phyloP scores from a whole-genome alignment of 2,113 vertebrate genomes.

The Hyperoodon ampullatus region DNA sequence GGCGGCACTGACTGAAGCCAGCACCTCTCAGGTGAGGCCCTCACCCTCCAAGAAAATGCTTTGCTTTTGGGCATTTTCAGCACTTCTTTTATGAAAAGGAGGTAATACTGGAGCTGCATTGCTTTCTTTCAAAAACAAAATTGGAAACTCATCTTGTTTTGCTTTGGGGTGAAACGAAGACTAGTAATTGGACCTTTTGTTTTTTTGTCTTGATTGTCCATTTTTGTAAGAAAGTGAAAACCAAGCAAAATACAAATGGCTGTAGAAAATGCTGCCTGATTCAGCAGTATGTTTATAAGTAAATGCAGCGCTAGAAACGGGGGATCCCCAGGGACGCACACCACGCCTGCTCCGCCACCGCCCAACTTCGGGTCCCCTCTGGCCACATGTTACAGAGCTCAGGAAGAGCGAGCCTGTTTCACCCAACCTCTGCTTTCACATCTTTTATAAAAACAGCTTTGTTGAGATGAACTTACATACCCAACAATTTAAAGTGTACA shows the following conservation, averaged over 20 bases:
- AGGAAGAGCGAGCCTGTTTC: background rate
- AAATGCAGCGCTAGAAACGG: constrained; percentile 18
- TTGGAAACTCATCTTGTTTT: constrained; percentile 40
- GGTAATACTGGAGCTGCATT: background rate
- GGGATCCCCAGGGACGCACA: background rate
- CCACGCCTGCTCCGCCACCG: background rate
- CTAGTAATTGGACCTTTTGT: constrained; percentile 32
- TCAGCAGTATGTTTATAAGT: constrained; percentile 53
- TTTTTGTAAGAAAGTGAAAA: constrained; percentile 70
- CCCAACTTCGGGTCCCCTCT: background rate
- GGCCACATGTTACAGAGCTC: background rate
- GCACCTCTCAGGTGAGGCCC: background rate
- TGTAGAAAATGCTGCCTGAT: constrained; percentile 15
- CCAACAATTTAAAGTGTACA: background rate
- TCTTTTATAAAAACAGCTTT: background rate
- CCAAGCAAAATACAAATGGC: constrained; percentile 64
- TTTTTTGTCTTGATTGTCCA: constrained; percentile 44
- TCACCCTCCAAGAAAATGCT: background rate
- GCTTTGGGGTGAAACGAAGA: constrained; percentile 53
- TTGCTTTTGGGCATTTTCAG: background rate
- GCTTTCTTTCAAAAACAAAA: background rate
- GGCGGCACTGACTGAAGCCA: accelerated
- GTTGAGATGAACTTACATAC: background rate
- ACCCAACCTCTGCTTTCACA: background rate
- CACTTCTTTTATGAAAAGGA: background rate